phyloP scores from a whole-genome alignment of 1,140 invertebrate genomes.

The Hypsibius dujardini region DNA sequence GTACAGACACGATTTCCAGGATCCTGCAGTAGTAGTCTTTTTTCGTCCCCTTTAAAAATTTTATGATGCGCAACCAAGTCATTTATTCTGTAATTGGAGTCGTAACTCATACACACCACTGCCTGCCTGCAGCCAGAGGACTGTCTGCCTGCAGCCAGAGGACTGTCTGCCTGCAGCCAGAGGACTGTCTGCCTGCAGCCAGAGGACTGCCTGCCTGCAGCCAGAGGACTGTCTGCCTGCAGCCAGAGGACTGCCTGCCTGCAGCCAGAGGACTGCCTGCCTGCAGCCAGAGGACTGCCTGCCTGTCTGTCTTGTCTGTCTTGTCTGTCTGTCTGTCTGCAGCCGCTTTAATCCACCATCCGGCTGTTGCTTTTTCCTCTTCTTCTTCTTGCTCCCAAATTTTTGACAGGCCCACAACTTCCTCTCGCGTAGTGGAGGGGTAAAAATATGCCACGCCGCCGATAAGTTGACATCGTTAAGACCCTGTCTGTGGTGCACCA shows the following conservation, averaged over 20 bases:
- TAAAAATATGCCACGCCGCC: no score
- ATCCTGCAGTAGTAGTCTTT: neutral
- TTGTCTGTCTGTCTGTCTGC: no score
- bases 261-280: neutral
- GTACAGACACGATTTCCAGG: neutral
- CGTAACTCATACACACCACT: neutral
- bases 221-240: neutral
- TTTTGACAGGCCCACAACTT: no score
- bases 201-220: neutral
- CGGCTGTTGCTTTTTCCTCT: no score
- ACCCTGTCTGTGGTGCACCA: no score
- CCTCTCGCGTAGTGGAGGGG: no score
- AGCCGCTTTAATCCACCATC: no score
- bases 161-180: neutral
- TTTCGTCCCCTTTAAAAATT: neutral
- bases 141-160: neutral
- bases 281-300: no score
- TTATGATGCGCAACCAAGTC: neutral
- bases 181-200: neutral
- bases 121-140: no score
- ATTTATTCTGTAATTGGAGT: conserved; percentile 7
- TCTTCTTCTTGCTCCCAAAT: no score
- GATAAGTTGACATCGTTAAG: no score
- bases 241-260: neutral
- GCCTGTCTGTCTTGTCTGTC: no score